Evolutionary conservation across 2,113 vertebrate genomes (phyloP).

Genomic region (Otus sunia): DNA sequence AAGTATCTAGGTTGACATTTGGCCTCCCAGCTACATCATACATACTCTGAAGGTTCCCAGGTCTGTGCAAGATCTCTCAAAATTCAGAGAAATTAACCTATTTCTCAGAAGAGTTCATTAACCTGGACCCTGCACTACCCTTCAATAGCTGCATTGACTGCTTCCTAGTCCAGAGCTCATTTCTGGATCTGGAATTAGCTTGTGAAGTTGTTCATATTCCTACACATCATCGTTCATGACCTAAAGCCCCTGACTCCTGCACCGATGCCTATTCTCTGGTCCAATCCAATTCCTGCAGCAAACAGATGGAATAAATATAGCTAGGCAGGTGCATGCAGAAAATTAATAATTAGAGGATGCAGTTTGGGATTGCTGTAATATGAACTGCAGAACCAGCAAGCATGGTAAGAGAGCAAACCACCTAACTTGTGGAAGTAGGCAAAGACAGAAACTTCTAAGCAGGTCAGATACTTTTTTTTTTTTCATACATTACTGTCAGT

Average conservation of each 20-base stretch:
- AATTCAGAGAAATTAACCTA: not conserved
- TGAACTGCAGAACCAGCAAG: not conserved
- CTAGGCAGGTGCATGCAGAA: not conserved
- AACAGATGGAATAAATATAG: not conserved
- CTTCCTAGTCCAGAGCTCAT: not conserved
- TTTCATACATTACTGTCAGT: not conserved
- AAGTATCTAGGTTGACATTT: not conserved
- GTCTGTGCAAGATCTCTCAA: not conserved
- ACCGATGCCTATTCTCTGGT: not conserved
- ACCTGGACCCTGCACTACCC: not conserved
- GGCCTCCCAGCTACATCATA: not conserved
- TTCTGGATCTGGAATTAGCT: not conserved
- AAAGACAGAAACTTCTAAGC: not conserved
- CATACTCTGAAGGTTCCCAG: not conserved
- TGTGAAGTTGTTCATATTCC: not conserved
- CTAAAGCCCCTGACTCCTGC: not conserved
- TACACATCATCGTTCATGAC: fast-evolving
- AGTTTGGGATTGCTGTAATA: not conserved
- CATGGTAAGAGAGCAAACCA: not conserved
- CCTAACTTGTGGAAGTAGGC: too few relatives aligned
- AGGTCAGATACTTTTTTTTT: not conserved
- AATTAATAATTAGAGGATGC: not conserved
- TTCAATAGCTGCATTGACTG: not conserved
- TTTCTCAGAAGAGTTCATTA: not conserved
- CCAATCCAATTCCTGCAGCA: not conserved